phyloP scores from a whole-genome alignment of 2,113 vertebrate genomes.

The Lepisosteus osseus region DNA sequence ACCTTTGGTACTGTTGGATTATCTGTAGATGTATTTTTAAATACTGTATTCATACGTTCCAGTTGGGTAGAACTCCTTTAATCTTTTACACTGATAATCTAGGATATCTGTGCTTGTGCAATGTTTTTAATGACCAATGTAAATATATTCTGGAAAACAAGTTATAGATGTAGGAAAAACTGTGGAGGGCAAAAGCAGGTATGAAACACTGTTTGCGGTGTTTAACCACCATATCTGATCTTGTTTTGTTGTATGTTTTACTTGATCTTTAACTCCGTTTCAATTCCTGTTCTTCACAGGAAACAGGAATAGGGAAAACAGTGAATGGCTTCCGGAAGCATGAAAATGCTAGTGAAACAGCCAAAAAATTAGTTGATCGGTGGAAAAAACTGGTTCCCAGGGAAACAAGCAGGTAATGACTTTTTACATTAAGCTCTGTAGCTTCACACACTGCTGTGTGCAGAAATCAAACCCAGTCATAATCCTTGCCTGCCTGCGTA shows the following conservation, averaged over 20 bases:
- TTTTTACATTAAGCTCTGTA: not conserved
- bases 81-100: not conserved
- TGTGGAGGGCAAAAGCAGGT: too few relatives aligned
- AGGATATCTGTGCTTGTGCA: not conserved
- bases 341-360: constrained; percentile 63
- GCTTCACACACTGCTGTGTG: not conserved
- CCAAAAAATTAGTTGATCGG: constrained; percentile 64
- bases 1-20: not conserved
- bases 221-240: too few relatives aligned
- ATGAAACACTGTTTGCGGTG: too few relatives aligned
- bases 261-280: not conserved
- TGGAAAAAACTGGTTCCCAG: constrained; percentile 71
- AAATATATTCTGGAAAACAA: too few relatives aligned
- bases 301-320: constrained; percentile 77
- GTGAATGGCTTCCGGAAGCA: constrained; percentile 74
- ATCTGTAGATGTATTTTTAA: not conserved
- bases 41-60: constrained; percentile 6
- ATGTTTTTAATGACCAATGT: not conserved
- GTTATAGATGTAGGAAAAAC: too few relatives aligned
- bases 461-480: not conserved
- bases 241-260: not conserved
- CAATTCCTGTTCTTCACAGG: constrained; percentile 48
- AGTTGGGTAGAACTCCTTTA: not conserved
- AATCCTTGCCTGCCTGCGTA: not conserved
- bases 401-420: constrained; percentile 56